A percentile compares a stretch with the other conserved stretches of the same genome.
Conservation (phyloP, 2,113 vertebrate genomes). For the Hydropotes inermis region DNA sequence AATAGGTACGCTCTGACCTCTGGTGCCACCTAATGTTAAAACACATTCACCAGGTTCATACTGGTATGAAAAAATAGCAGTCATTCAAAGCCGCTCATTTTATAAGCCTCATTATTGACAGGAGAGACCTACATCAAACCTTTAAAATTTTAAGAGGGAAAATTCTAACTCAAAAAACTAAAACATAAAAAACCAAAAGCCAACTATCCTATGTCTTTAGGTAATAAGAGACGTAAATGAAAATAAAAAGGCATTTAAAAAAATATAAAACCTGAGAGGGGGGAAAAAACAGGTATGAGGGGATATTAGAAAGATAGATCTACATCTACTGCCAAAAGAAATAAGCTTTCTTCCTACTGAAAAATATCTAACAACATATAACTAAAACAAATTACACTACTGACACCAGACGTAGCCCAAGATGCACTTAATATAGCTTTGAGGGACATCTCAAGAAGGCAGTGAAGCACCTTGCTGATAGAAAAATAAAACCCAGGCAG, state of each 20-base stretch:
- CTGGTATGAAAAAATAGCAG: not conserved
- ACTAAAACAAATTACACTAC: not conserved
- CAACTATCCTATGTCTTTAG: constrained; percentile 6
- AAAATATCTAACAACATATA: not conserved
- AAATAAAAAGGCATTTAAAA: constrained; percentile 30
- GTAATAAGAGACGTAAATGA: not conserved
- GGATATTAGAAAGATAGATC: not conserved
- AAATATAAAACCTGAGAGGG: not conserved
- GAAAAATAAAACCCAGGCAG: constrained; percentile 59
- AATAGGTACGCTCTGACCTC: not conserved
- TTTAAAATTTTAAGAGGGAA: constrained; percentile 7
- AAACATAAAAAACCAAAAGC: not conserved
- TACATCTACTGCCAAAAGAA: not conserved
- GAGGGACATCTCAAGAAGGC: not conserved
- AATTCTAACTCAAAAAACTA: constrained; percentile 26
- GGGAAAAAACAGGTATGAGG: not conserved
- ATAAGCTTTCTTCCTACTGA: not conserved
- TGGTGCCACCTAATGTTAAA: constrained; percentile 55
- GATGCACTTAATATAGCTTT: not conserved
- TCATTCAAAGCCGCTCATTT: not conserved
- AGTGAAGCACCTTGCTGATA: constrained; percentile 63
- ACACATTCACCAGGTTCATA: constrained; percentile 4
- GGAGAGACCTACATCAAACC: not conserved
- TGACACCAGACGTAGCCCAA: not conserved
- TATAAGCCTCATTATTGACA: constrained; percentile 11